Conservation (phyloP, 2,888 invertebrate genomes). For the Orchesellides sinensis region DNA sequence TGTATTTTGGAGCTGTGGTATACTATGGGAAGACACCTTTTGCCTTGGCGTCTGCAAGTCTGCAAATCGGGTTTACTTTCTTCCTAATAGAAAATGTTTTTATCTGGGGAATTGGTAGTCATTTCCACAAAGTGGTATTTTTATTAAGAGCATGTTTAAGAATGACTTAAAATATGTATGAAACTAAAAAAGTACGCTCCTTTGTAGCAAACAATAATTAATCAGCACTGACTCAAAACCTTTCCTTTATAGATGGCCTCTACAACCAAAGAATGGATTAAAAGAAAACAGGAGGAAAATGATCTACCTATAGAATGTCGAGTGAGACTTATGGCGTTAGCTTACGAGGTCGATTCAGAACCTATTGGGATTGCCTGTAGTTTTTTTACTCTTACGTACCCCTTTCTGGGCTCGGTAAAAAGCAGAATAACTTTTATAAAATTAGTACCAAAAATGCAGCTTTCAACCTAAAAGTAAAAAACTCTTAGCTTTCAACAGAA, state of each 20-base stretch:
- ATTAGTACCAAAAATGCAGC: too few species aligned
- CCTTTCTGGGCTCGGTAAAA: conserved; percentile 15
- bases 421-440: too few species aligned
- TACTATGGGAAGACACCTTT: conserved; percentile 3
- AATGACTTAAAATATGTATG: neutral
- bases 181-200: neutral
- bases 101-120: conserved; percentile 16
- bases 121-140: conserved; percentile 16
- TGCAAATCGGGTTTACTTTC: neutral
- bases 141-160: neutral
- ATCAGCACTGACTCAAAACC: neutral
- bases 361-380: conserved; percentile 15
- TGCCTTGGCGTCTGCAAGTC: neutral
- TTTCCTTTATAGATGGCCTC: neutral
- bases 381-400: conserved; percentile 20
- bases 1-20: neutral
- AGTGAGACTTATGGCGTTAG: neutral
- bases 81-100: neutral
- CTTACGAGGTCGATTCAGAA: conserved; percentile 9
- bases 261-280: conserved; percentile 9
- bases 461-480: too few species aligned
- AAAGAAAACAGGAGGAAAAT: neutral
- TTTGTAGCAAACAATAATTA: neutral
- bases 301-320: neutral
- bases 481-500: too few species aligned